Percentiles rank a stretch among this genome's conserved stretches.
Conservation (phyloP, 2,113 vertebrate species). For the Pollimyrus isidori region DNA sequence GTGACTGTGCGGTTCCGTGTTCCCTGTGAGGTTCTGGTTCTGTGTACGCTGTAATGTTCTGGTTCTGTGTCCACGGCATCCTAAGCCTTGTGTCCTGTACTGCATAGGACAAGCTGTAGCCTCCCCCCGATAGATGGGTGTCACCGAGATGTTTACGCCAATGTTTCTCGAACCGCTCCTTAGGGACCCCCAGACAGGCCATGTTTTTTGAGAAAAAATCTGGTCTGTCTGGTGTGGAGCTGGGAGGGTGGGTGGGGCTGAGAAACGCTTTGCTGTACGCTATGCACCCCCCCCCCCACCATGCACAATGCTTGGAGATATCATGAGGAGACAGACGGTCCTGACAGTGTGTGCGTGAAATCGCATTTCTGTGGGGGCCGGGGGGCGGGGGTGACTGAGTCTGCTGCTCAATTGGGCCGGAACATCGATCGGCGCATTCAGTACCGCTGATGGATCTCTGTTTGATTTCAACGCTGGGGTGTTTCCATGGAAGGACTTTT, state of each 20-base stretch:
- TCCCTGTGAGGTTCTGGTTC: background rate
- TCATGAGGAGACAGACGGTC: background rate
- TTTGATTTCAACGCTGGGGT: background rate
- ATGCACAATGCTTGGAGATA: background rate
- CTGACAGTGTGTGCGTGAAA: background rate
- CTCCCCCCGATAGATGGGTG: background rate
- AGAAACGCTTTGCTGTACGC: background rate
- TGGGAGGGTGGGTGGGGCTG: background rate
- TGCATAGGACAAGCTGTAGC: background rate
- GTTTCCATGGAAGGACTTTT: background rate
- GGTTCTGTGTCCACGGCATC: background rate
- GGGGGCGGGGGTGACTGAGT: too few relatives aligned
- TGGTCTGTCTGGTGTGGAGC: background rate
- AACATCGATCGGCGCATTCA: background rate
- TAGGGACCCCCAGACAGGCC: background rate
- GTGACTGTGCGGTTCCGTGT: background rate
- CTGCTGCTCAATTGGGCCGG: background rate
- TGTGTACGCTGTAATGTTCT: background rate
- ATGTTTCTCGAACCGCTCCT: background rate
- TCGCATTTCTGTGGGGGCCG: background rate
- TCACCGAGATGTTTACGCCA: background rate
- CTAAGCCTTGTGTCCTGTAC: background rate
- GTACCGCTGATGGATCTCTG: background rate
- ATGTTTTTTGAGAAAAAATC: background rate
- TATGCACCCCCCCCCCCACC: background rate